Evolutionary conservation across 2,113 vertebrate species (phyloP).

Genomic region (Peromyscus californicus): DNA sequence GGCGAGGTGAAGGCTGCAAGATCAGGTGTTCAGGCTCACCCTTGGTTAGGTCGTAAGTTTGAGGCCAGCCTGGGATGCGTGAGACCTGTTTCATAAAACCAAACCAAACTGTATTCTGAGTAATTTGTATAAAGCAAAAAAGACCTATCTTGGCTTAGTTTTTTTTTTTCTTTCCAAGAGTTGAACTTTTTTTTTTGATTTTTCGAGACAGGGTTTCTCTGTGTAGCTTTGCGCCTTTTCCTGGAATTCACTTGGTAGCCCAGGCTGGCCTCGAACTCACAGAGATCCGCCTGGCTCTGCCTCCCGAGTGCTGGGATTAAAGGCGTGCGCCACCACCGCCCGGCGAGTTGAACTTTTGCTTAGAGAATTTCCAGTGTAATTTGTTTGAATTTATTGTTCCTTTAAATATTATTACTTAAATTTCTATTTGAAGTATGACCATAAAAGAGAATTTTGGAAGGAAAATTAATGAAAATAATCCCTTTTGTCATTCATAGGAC

Average conservation of each 20-base stretch:
- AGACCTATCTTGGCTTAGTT: not conserved
- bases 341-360: slow-evolving; percentile 37
- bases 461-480: slow-evolving; percentile 69
- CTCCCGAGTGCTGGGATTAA: too few relatives aligned
- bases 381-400: slow-evolving; percentile 23
- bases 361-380: not conserved
- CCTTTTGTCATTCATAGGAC: slow-evolving; percentile 87
- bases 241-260: too few relatives aligned
- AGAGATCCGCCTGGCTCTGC: too few relatives aligned
- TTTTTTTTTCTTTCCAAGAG: not conserved
- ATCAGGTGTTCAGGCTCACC: too few relatives aligned
- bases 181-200: slow-evolving; percentile 44
- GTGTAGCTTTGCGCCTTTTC: too few relatives aligned
- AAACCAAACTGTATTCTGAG: not conserved
- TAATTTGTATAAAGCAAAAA: slow-evolving; percentile 48
- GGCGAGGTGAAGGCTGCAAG: not conserved
- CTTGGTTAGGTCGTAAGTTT: not conserved
- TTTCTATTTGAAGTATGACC: slow-evolving; percentile 54
- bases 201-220: too few relatives aligned
- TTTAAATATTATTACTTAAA: slow-evolving; percentile 48
- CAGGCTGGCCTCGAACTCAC: too few relatives aligned
- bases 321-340: too few relatives aligned
- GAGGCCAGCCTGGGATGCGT: not conserved
- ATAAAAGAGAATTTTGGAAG: slow-evolving; percentile 54
- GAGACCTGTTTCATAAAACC: not conserved